Evolutionary conservation across 2,797 vertebrate species (phyloP).

Genomic region (Dicrostonyx torquatus): DNA sequence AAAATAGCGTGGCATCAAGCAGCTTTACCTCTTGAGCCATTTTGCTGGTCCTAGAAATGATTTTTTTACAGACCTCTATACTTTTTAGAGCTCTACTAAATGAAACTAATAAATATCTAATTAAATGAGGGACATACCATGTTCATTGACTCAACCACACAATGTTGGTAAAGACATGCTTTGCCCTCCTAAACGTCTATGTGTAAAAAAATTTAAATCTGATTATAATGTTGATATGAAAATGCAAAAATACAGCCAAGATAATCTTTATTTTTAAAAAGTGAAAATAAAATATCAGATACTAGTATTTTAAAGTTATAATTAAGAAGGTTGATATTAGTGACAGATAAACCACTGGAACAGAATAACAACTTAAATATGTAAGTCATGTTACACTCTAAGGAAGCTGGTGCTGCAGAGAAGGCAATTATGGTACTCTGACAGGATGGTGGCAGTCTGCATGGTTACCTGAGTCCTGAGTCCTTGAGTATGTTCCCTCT

Average conservation of each 20-base stretch:
- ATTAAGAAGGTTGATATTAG: neutral
- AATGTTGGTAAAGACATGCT: neutral
- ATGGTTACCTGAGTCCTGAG: neutral
- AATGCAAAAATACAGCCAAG: constrained; percentile 30
- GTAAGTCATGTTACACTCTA: neutral
- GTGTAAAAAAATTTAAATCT: neutral
- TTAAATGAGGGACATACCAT: neutral
- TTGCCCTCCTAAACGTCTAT: neutral
- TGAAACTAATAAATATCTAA: neutral
- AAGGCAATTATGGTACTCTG: neutral
- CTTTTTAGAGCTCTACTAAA: neutral
- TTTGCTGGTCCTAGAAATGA: neutral
- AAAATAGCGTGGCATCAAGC: neutral
- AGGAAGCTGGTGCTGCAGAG: neutral
- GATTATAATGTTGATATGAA: constrained; percentile 23
- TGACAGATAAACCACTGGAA: neutral
- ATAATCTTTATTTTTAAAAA: neutral
- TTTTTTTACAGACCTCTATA: neutral
- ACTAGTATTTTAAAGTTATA: neutral
- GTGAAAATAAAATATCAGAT: neutral
- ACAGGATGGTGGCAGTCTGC: neutral
- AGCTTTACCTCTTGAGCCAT: neutral
- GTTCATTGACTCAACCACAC: neutral
- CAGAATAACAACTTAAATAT: neutral
- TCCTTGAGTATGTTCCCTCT: neutral